Conservation (phyloP, 2,888 invertebrate genomes). For the Drosophila aldrichi region DNA sequence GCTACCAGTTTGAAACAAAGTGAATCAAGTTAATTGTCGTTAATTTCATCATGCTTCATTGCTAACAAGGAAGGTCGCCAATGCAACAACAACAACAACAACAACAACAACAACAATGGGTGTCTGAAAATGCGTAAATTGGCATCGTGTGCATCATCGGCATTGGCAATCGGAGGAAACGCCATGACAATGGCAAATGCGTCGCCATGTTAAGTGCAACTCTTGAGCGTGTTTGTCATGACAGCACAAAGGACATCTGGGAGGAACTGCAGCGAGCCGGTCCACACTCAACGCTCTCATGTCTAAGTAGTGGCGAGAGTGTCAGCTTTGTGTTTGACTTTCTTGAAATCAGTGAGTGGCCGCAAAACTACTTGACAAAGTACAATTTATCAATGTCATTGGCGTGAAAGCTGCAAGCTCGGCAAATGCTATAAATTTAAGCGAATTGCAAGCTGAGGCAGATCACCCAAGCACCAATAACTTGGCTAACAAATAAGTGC, state of each 20-base stretch:
- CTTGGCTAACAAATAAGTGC: conserved; percentile 3
- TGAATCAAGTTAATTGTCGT: conserved; percentile 78
- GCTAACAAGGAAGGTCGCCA: conserved; percentile 69
- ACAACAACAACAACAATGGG: conserved; percentile 19
- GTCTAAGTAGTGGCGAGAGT: conserved; percentile 5
- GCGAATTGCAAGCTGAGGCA: conserved; percentile 17
- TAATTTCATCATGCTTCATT: conserved; percentile 76
- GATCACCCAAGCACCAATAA: conserved; percentile 27
- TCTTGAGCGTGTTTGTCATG: conserved; percentile 23
- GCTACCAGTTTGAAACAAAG: conserved; percentile 49
- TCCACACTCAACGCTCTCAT: neutral
- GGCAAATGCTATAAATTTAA: conserved; percentile 25
- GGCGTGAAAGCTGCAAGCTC: conserved; percentile 4
- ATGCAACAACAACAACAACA: conserved; percentile 23
- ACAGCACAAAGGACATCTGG: neutral
- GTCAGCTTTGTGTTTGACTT: conserved; percentile 19
- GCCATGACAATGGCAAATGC: conserved; percentile 46
- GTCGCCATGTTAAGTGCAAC: conserved; percentile 50
- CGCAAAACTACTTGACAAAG: conserved; percentile 35
- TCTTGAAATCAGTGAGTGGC: conserved; percentile 30
- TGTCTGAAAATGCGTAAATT: conserved; percentile 73
- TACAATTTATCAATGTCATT: conserved; percentile 51
- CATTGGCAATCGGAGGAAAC: conserved; percentile 13
- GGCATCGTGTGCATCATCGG: conserved; percentile 20
- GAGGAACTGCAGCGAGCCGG: neutral